Evolutionary conservation across 1,140 invertebrate genomes (phyloP).

Genomic region (Chelonus insularis): DNA sequence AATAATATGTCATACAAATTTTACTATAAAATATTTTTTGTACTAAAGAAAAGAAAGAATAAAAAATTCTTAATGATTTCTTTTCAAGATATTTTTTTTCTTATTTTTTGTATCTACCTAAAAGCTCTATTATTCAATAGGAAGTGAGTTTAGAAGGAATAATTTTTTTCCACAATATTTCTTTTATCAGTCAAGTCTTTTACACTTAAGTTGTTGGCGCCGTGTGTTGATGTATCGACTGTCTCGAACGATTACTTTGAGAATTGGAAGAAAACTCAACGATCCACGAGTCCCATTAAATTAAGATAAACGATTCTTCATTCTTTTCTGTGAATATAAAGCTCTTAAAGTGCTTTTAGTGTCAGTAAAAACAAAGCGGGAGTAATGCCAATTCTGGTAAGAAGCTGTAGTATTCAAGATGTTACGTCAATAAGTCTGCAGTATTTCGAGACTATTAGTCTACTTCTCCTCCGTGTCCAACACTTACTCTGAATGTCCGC

Average conservation of each 20-base stretch:
- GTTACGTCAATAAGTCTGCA: not conserved
- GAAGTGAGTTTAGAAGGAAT: too few relatives aligned
- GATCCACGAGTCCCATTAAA: constrained; percentile 9
- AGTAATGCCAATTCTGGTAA: constrained; percentile 4
- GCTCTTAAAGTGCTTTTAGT: not conserved
- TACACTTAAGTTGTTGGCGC: not conserved
- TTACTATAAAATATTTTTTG: too few relatives aligned
- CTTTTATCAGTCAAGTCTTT: not conserved
- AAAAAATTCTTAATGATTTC: too few relatives aligned
- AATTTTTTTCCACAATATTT: too few relatives aligned
- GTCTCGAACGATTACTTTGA: constrained; percentile 14
- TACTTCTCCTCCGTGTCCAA: constrained; percentile 4
- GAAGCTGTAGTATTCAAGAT: not conserved
- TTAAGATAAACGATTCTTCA: constrained; percentile 7
- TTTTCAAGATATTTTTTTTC: too few relatives aligned
- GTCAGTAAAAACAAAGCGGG: constrained; percentile 4
- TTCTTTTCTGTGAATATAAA: not conserved
- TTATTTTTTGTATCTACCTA: too few relatives aligned
- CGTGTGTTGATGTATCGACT: constrained; percentile 14
- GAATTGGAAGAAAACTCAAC: constrained; percentile 10
- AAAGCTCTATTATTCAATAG: too few relatives aligned
- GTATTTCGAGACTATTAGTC: constrained; percentile 10
- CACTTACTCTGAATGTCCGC: constrained; percentile 16
- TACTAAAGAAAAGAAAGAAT: too few relatives aligned
- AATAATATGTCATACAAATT: too few relatives aligned